Evolutionary conservation across 2,888 invertebrate genomes (phyloP).

Genomic region (Bellardia pandia): DNA sequence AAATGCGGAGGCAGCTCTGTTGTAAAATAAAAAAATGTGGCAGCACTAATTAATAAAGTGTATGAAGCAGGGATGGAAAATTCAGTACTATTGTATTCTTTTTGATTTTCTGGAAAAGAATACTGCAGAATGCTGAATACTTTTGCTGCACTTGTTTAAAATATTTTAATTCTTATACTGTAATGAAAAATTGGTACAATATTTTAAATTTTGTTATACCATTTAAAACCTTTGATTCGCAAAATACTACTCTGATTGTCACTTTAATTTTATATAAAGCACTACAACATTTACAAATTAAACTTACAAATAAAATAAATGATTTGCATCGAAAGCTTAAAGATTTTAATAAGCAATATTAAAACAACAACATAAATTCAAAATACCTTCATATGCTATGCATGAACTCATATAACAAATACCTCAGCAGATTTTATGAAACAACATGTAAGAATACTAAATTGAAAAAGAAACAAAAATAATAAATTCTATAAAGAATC

Average conservation of each 20-base stretch:
- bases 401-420: neutral
- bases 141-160: too few relatives aligned
- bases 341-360: neutral
- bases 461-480: neutral
- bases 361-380: neutral
- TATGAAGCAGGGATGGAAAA: neutral
- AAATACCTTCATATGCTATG: neutral
- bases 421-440: constrained; percentile 23
- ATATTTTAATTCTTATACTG: too few relatives aligned
- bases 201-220: too few relatives aligned
- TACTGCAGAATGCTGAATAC: too few relatives aligned
- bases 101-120: too few relatives aligned
- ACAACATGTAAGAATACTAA: neutral
- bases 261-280: too few relatives aligned
- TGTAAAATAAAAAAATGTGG: neutral
- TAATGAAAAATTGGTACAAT: too few relatives aligned
- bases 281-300: too few relatives aligned
- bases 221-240: too few relatives aligned
- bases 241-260: too few relatives aligned
- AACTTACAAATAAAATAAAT: too few relatives aligned
- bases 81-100: too few relatives aligned
- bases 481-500: constrained; percentile 47
- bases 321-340: neutral
- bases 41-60: neutral
- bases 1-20: neutral